Conservation (phyloP, 2,888 invertebrate species). For the Anarsia innoxiella region DNA sequence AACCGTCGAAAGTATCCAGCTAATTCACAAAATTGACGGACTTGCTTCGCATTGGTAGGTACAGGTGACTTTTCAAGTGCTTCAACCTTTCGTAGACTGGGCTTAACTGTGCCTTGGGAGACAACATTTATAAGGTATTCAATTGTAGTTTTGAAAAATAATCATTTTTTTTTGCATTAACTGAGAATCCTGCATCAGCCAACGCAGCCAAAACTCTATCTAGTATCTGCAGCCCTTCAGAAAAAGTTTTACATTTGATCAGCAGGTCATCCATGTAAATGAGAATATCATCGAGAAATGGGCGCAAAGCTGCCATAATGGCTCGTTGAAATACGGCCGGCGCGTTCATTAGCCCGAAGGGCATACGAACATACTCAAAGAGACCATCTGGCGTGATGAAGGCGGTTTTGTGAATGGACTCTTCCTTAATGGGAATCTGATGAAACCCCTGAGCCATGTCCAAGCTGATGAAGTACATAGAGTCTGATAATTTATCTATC, state of each 20-base stretch:
- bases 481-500: slow-evolving; percentile 20
- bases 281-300: slow-evolving; percentile 14
- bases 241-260: slow-evolving; percentile 17
- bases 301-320: slow-evolving; percentile 19
- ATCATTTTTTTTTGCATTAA: slow-evolving; percentile 1
- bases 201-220: slow-evolving; percentile 11
- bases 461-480: slow-evolving; percentile 16
- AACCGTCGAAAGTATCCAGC: slow-evolving; percentile 7
- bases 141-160: slow-evolving; percentile 1
- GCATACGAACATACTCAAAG: slow-evolving; percentile 28
- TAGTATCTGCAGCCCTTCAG: slow-evolving; percentile 17
- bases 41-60: slow-evolving; percentile 4
- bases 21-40: slow-evolving; percentile 5
- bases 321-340: slow-evolving; percentile 22
- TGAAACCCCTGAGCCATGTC: slow-evolving; percentile 26
- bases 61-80: slow-evolving; percentile 6
- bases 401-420: slow-evolving; percentile 25
- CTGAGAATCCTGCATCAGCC: neutral
- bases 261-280: slow-evolving; percentile 32
- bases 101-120: slow-evolving; percentile 1
- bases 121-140: slow-evolving; percentile 3
- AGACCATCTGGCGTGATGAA: slow-evolving; percentile 28
- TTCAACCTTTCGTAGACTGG: slow-evolving; percentile 8
- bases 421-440: slow-evolving; percentile 22
- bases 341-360: slow-evolving; percentile 26